Evolutionary conservation across 1,140 invertebrate genomes (phyloP).

Genomic region (Trigoniulus corallinus): DNA sequence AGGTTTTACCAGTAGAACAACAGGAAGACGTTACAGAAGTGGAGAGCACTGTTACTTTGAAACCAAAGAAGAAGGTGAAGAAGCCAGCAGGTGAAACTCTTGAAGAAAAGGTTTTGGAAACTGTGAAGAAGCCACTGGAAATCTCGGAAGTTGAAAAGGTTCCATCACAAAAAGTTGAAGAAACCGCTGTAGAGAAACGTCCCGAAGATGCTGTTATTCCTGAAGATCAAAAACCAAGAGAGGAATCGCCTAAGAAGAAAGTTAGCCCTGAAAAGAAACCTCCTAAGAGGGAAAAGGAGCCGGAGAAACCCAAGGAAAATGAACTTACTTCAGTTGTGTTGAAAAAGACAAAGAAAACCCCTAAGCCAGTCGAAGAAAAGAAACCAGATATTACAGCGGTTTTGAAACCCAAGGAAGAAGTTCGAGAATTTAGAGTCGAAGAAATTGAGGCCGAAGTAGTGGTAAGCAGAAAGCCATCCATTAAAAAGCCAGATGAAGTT

Average conservation of each 20-base stretch:
- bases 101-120: not conserved
- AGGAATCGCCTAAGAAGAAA: not conserved
- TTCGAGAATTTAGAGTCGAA: not conserved
- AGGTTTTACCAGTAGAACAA: not conserved
- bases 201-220: no score
- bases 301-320: not conserved
- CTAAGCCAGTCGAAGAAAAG: not conserved
- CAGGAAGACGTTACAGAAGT: not conserved
- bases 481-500: no score
- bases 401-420: not conserved
- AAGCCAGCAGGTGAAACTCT: no score
- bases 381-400: not conserved
- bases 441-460: not conserved
- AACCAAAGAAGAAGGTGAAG: not conserved
- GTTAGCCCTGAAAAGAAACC: not conserved
- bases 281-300: not conserved
- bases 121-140: no score
- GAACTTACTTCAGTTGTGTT: not conserved
- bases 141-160: no score
- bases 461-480: not conserved
- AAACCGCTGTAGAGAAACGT: no score
- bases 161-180: no score
- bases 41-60: not conserved
- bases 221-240: no score
- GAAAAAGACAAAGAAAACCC: not conserved